Conservation (phyloP, 2,113 vertebrate species). For the Paedocypris sp. region DNA sequence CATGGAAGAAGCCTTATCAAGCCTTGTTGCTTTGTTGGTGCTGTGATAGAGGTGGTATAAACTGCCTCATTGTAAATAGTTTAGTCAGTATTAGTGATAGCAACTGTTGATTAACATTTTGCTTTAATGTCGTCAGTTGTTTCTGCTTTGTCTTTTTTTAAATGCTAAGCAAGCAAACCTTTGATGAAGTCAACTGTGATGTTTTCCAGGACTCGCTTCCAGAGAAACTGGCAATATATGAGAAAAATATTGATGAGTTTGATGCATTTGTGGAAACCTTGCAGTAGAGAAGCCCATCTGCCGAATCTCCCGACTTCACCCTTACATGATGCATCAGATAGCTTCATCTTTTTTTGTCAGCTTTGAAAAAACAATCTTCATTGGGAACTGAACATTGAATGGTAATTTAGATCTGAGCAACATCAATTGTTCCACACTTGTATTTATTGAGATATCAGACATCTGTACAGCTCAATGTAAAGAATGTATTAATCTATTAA, state of each 20-base stretch:
- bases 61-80: no score
- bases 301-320: background rate
- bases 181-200: background rate
- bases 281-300: slow-evolving; percentile 60
- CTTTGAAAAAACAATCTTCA: background rate
- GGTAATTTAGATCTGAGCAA: background rate
- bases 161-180: no score
- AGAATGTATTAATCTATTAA: slow-evolving; percentile 26
- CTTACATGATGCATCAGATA: background rate
- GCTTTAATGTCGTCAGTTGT: no score
- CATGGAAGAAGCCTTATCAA: no score
- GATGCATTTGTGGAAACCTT: slow-evolving; percentile 97
- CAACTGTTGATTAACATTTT: no score
- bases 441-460: slow-evolving; percentile 5
- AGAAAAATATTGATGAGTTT: slow-evolving; percentile 95
- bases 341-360: background rate
- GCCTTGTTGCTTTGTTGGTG: no score
- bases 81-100: no score
- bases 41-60: no score
- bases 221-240: slow-evolving; percentile 89
- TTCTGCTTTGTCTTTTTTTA: background rate
- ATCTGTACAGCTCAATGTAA: slow-evolving; percentile 1
- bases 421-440: background rate
- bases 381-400: background rate
- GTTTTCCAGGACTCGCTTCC: slow-evolving; percentile 81